Percentiles rank a stretch among this genome's conserved stretches.
Evolutionary conservation across 1,140 invertebrate species (phyloP).

Genomic region (Notospermus geniculatus): DNA sequence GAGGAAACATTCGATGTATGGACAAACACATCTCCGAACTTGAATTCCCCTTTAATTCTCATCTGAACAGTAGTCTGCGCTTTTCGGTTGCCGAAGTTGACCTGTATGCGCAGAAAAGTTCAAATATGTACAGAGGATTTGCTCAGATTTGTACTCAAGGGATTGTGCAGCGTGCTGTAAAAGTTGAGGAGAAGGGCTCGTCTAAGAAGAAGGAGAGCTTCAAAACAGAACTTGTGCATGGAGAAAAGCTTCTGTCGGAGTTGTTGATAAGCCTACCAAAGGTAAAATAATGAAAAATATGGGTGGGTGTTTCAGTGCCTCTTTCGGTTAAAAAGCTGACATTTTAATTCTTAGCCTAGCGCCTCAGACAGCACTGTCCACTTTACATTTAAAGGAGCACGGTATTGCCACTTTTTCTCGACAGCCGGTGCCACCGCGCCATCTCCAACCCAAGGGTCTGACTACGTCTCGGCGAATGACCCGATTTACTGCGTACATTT

Average conservation of each 20-base stretch:
- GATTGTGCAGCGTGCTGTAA: conserved; percentile 13
- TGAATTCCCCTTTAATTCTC: conserved; percentile 28
- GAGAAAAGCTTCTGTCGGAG: conserved; percentile 31
- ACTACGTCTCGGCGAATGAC: no score
- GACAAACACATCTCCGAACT: conserved; percentile 11
- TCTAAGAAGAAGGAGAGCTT: conserved; percentile 7
- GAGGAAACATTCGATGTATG: conserved; percentile 33
- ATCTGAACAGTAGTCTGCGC: conserved; percentile 21
- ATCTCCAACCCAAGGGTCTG: no score
- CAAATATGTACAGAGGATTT: conserved; percentile 40
- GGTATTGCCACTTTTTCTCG: no score
- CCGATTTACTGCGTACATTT: no score
- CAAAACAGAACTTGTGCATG: conserved; percentile 19
- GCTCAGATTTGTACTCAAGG: conserved; percentile 32
- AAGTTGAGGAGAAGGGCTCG: conserved; percentile 11
- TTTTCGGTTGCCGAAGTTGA: conserved; percentile 34
- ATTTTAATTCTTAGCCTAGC: no score
- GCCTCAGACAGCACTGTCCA: no score
- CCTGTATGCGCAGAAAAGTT: conserved; percentile 41
- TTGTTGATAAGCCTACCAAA: conserved; percentile 40
- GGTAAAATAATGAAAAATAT: conserved; percentile 18
- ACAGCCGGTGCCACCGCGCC: no score
- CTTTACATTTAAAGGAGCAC: no score
- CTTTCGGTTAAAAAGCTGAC: no score
- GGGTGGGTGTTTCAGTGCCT: no score